These are phyloP conservation scores for Papilio elwesi DNA, from an alignment of 2,888 invertebrate species.

Conservation along the genomic window DNA sequence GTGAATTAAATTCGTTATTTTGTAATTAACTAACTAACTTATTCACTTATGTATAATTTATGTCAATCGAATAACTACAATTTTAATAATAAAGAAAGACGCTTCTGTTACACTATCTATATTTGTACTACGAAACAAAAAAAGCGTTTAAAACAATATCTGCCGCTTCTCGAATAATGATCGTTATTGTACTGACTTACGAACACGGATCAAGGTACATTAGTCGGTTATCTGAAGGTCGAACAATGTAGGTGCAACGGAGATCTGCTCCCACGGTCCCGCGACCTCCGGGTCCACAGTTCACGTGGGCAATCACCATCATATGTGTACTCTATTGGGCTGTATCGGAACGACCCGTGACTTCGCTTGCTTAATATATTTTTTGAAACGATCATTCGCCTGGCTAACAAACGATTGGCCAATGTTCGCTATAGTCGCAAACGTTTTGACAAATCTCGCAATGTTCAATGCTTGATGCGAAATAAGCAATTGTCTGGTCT, in stretches of 20 bases:
- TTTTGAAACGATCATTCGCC: constrained; percentile 1
- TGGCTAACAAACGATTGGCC: constrained; percentile 23
- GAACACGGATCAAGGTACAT: constrained; percentile 26
- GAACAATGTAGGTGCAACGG: constrained; percentile 42
- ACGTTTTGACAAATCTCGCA: constrained; percentile 30
- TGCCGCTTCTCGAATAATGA: constrained; percentile 16
- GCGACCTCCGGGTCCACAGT: constrained; percentile 52
- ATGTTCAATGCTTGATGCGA: not conserved
- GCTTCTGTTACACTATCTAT: constrained; percentile 18
- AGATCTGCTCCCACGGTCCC: constrained; percentile 53
- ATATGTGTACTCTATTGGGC: constrained; percentile 35
- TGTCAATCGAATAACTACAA: constrained; percentile 33
- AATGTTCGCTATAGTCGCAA: constrained; percentile 10
- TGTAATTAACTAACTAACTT: constrained; percentile 7
- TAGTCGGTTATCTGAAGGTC: constrained; percentile 41
- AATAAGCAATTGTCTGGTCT: not conserved
- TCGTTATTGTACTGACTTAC: constrained; percentile 1
- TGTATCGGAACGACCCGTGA: constrained; percentile 26
- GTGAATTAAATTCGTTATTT: constrained; percentile 18
- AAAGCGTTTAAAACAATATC: constrained; percentile 29
- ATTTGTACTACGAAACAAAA: constrained; percentile 34
- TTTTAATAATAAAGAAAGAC: constrained; percentile 21
- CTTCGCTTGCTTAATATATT: constrained; percentile 28
- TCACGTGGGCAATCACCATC: constrained; percentile 52
- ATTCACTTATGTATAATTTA: constrained; percentile 32